These are phyloP conservation scores for Pollenia labialis DNA, from an alignment of 2,888 invertebrate species.

Conservation along the genomic window DNA sequence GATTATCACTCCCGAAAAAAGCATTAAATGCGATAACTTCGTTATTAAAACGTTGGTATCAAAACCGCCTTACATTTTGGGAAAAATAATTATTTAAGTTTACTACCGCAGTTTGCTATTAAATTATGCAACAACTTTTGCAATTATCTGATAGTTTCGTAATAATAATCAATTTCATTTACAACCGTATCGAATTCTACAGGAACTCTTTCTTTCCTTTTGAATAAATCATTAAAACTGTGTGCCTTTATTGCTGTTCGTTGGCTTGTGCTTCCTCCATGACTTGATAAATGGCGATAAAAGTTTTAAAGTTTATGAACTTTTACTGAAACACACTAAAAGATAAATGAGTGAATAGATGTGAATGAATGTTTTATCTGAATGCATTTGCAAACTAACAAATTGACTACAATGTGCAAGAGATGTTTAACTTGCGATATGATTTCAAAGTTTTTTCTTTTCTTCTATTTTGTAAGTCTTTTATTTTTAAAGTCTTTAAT, in stretches of 20 bases:
- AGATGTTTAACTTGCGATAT: slow-evolving; percentile 51
- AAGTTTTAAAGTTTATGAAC: slow-evolving; percentile 53
- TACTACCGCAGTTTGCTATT: no score
- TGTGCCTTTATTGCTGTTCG: not conserved
- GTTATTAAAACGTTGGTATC: no score
- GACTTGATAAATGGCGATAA: slow-evolving; percentile 20
- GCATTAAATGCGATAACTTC: no score
- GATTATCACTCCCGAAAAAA: no score
- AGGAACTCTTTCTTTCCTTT: slow-evolving; percentile 46
- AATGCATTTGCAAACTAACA: slow-evolving; percentile 47
- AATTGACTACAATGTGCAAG: slow-evolving; percentile 51
- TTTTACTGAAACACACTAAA: slow-evolving; percentile 15
- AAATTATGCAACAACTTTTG: no score
- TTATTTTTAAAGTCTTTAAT: slow-evolving; percentile 18
- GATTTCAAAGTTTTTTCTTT: slow-evolving; percentile 17
- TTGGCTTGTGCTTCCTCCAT: slow-evolving; percentile 40
- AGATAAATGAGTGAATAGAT: slow-evolving; percentile 6
- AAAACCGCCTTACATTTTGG: no score
- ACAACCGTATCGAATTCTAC: not conserved
- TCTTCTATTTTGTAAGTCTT: not conserved
- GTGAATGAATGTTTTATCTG: slow-evolving; percentile 19
- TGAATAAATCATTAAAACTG: not conserved
- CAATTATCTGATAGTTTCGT: not conserved
- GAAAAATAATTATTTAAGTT: no score
- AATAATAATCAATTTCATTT: slow-evolving; percentile 2